Percentiles rank a stretch among this genome's conserved stretches.
Evolutionary conservation across 2,888 invertebrate species (phyloP).

Genomic region (Ectropis crepuscularia): DNA sequence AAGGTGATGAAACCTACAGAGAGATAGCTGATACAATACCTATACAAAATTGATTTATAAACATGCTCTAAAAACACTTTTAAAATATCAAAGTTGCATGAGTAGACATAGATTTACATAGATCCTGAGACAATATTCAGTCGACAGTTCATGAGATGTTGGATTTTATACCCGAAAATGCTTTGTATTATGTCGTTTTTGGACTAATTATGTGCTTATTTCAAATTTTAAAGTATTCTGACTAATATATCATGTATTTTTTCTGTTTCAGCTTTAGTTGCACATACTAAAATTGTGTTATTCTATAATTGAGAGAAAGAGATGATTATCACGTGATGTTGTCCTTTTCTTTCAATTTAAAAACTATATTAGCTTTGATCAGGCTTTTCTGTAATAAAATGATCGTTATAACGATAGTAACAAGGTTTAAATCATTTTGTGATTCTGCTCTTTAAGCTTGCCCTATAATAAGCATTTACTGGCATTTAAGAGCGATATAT

Average conservation of each 20-base stretch:
- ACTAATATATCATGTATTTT: slow-evolving; percentile 40
- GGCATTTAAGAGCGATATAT: slow-evolving; percentile 25
- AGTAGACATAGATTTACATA: no score
- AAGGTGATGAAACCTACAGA: no score
- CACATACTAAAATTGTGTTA: slow-evolving; percentile 15
- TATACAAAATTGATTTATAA: no score
- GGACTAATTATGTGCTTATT: slow-evolving; percentile 1
- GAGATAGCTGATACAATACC: no score
- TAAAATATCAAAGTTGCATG: no score
- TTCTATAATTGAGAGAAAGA: slow-evolving; percentile 29
- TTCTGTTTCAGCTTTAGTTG: slow-evolving; percentile 51
- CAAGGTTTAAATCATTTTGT: slow-evolving; percentile 10
- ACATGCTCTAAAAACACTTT: no score
- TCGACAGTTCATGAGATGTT: not conserved
- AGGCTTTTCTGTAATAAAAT: slow-evolving; percentile 5
- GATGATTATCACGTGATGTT: slow-evolving; percentile 1
- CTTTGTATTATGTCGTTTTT: slow-evolving; percentile 24
- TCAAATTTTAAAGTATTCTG: slow-evolving; percentile 21
- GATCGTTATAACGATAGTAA: not conserved
- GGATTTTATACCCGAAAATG: slow-evolving; percentile 10
- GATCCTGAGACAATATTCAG: no score
- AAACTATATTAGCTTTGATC: not conserved
- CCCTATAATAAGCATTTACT: slow-evolving; percentile 18
- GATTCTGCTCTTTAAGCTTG: slow-evolving; percentile 7
- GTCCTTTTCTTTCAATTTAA: slow-evolving; percentile 21